Evolutionary conservation across 2,113 vertebrate species (phyloP).

Genomic region (Aphelocoma coerulescens): DNA sequence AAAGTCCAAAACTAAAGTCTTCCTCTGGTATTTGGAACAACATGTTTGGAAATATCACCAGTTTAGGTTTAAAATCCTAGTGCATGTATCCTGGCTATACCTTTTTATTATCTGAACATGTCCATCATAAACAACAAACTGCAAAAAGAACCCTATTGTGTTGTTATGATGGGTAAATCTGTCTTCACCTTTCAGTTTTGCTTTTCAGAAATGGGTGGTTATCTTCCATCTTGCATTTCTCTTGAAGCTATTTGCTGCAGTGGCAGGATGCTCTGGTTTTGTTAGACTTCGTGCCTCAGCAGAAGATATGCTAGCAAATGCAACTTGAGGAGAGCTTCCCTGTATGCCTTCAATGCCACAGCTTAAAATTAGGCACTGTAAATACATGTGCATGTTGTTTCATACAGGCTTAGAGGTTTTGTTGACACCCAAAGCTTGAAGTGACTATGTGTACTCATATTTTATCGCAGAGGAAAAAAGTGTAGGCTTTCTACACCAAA

Average conservation of each 20-base stretch:
- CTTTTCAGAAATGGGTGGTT: neutral
- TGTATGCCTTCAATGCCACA: neutral
- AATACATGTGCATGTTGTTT: neutral
- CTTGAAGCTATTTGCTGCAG: neutral
- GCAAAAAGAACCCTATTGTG: accelerated
- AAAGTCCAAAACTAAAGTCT: neutral
- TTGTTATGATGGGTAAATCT: neutral
- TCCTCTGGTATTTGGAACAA: neutral
- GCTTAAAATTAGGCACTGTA: neutral
- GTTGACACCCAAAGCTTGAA: neutral
- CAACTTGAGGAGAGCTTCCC: neutral
- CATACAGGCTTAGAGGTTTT: neutral
- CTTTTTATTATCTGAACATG: neutral
- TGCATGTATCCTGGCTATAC: neutral
- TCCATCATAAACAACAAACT: neutral
- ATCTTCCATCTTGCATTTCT: neutral
- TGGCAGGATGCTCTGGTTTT: neutral
- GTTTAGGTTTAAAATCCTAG: neutral
- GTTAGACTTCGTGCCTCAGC: neutral
- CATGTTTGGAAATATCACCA: neutral
- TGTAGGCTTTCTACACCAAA: neutral
- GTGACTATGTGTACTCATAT: neutral
- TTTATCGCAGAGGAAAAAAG: neutral
- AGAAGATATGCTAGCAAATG: neutral
- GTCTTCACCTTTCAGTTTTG: neutral